These are phyloP conservation scores for Oligia fasciuncula DNA, from an alignment of 2,888 invertebrate genomes.

Conservation along the genomic window DNA sequence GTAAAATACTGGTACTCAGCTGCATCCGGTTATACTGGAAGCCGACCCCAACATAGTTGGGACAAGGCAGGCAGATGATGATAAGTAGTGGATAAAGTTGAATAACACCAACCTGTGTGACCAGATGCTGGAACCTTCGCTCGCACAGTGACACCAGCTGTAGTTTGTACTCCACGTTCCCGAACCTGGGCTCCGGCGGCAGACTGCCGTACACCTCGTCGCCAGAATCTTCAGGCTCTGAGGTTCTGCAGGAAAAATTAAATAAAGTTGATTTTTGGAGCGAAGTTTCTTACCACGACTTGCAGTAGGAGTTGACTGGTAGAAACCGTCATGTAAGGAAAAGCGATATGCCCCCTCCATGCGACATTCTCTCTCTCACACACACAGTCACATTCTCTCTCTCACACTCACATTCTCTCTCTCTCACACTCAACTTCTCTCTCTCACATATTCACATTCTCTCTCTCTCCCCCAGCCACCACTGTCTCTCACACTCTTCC, in stretches of 20 bases:
- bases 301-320: not conserved
- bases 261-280: not conserved
- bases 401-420: not conserved
- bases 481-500: too few relatives aligned
- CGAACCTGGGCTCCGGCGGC: slow-evolving; percentile 97
- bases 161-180: slow-evolving; percentile 98
- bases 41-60: too few relatives aligned
- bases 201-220: slow-evolving; percentile 89
- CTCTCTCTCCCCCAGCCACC: too few relatives aligned
- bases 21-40: too few relatives aligned
- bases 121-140: slow-evolving; percentile 96
- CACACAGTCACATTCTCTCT: not conserved
- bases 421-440: too few relatives aligned
- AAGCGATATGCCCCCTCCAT: too few relatives aligned
- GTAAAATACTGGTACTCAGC: too few relatives aligned
- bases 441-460: too few relatives aligned
- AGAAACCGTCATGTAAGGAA: not conserved
- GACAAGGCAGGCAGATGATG: too few relatives aligned
- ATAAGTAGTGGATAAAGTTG: too few relatives aligned
- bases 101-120: slow-evolving; percentile 93
- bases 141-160: slow-evolving; percentile 97
- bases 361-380: too few relatives aligned
- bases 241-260: slow-evolving; percentile 72
- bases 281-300: not conserved
- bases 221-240: slow-evolving; percentile 82